These are phyloP conservation scores for Netelia virgata DNA, from an alignment of 2,888 invertebrate species.

Conservation along the genomic window DNA sequence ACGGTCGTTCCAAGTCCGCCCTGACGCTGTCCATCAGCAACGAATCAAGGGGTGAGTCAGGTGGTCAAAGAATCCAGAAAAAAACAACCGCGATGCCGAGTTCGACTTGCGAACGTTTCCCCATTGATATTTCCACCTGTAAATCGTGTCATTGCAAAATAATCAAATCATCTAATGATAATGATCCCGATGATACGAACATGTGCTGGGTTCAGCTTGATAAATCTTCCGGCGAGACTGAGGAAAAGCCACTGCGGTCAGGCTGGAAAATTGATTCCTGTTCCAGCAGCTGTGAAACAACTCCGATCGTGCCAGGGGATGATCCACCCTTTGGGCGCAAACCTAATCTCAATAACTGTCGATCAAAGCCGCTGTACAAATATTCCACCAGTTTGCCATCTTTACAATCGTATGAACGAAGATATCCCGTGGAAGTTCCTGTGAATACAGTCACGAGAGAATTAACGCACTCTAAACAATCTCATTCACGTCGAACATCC, in stretches of 20 bases:
- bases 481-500: slow-evolving; percentile 26
- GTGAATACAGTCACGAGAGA: slow-evolving; percentile 7
- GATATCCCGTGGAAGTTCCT: slow-evolving; percentile 33
- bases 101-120: slow-evolving; percentile 5
- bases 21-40: slow-evolving; percentile 76
- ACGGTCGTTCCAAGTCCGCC: slow-evolving; percentile 81
- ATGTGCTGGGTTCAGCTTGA: neutral
- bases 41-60: slow-evolving; percentile 79
- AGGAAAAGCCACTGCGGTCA: neutral
- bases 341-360: neutral
- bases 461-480: neutral
- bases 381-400: slow-evolving; percentile 44
- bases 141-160: neutral
- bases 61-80: too few relatives aligned
- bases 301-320: neutral
- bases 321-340: too few relatives aligned
- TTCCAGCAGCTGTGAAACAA: slow-evolving; percentile 11
- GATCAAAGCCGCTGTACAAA: neutral
- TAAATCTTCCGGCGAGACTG: neutral
- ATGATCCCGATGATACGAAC: too few relatives aligned
- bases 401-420: neutral
- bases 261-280: neutral
- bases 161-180: too few relatives aligned
- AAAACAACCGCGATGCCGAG: neutral
- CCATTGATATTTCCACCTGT: slow-evolving; percentile 16